phyloP scores from a whole-genome alignment of 2,113 vertebrate species.

The Sardina pilchardus region DNA sequence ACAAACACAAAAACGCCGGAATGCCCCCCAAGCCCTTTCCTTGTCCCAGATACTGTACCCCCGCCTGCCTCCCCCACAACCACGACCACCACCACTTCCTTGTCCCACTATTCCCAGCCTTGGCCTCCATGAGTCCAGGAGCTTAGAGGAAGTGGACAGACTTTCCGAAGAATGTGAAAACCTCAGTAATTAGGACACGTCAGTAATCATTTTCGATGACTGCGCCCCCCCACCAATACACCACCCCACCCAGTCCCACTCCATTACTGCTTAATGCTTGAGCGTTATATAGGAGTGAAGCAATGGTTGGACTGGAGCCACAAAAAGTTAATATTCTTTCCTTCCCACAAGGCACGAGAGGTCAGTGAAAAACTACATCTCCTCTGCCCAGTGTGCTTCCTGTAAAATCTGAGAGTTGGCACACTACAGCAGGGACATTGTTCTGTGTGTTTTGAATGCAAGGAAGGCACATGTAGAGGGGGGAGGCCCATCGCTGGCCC shows the following conservation, averaged over 20 bases:
- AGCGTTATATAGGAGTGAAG: neutral
- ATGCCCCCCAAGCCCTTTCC: constrained; percentile 11
- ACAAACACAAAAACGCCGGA: constrained; percentile 49
- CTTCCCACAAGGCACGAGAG: neutral
- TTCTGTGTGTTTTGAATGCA: neutral
- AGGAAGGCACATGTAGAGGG: neutral
- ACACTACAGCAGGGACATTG: neutral
- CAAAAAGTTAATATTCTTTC: constrained; percentile 1
- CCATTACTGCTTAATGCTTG: neutral
- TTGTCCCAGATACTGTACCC: neutral
- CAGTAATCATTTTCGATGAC: constrained; percentile 60
- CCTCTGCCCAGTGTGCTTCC: neutral
- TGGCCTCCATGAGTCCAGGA: constrained; percentile 49
- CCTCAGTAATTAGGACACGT: constrained; percentile 59
- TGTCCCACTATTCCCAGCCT: constrained; percentile 34
- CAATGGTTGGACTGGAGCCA: neutral
- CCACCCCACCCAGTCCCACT: constrained; percentile 22
- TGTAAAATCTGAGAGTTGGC: neutral
- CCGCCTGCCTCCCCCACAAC: neutral
- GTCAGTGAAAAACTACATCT: neutral
- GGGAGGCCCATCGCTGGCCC: neutral
- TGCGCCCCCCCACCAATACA: neutral
- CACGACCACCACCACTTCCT: neutral
- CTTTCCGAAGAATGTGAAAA: constrained; percentile 60
- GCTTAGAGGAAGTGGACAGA: constrained; percentile 55